A percentile compares a stretch with the other conserved stretches of the same genome.
These are phyloP conservation scores for Helicoverpa armigera DNA, from an alignment of 1,140 invertebrate genomes.

Conservation along the genomic window DNA sequence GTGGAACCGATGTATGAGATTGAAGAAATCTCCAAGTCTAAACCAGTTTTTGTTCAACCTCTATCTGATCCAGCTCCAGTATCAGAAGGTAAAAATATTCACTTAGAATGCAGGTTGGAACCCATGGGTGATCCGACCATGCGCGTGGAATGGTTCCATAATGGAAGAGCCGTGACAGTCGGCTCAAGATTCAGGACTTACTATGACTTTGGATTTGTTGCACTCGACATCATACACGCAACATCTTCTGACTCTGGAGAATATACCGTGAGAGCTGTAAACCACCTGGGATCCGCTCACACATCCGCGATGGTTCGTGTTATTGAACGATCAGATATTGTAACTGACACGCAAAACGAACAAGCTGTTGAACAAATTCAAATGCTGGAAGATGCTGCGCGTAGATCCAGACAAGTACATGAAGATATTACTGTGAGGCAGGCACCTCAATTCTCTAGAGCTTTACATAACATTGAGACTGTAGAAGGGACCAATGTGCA, in stretches of 20 bases:
- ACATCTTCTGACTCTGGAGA: slow-evolving; percentile 96
- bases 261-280: slow-evolving; percentile 96
- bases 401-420: slow-evolving; percentile 89
- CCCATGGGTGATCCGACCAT: slow-evolving; percentile 98
- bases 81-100: slow-evolving; percentile 96
- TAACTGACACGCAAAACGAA: slow-evolving; percentile 98
- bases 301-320: slow-evolving; percentile 96
- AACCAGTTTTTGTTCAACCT: slow-evolving; percentile 95
- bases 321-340: slow-evolving; percentile 93
- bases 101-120: slow-evolving; percentile 95
- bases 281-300: slow-evolving; percentile 96
- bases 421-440: slow-evolving; percentile 94
- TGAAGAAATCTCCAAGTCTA: slow-evolving; percentile 97
- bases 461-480: slow-evolving; percentile 96
- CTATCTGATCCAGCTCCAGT: slow-evolving; percentile 93
- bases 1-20: slow-evolving; percentile 95
- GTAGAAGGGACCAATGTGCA: slow-evolving; percentile 97
- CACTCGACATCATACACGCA: slow-evolving; percentile 95
- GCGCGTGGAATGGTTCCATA: slow-evolving; percentile 98
- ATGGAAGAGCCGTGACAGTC: slow-evolving; percentile 94
- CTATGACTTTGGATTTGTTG: slow-evolving; percentile 97
- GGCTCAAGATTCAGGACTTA: slow-evolving; percentile 97
- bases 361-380: slow-evolving; percentile 98
- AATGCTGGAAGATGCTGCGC: slow-evolving; percentile 95
- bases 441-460: slow-evolving; percentile 94